Percentiles rank a stretch among this genome's conserved stretches.
Evolutionary conservation across 2,888 invertebrate genomes (phyloP).

Genomic region (Schizaphis graminum): DNA sequence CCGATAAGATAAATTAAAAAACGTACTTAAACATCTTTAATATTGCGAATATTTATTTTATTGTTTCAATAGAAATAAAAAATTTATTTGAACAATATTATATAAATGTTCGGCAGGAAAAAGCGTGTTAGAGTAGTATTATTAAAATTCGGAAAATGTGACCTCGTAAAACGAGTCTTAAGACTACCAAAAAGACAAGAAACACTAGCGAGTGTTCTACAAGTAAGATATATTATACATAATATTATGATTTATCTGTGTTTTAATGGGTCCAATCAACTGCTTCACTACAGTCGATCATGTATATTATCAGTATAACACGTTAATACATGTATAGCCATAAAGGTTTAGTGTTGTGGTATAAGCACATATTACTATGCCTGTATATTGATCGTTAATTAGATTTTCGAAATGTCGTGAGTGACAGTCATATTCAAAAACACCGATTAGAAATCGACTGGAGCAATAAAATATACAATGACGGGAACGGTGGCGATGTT

Average conservation of each 20-base stretch:
- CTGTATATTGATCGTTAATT: background rate
- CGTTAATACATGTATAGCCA: too few relatives aligned
- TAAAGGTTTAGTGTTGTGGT: too few relatives aligned
- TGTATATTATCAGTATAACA: too few relatives aligned
- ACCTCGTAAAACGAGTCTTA: background rate
- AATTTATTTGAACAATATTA: background rate
- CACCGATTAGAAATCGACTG: background rate
- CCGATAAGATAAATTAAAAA: background rate
- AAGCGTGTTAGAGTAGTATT: background rate
- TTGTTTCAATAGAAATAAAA: background rate
- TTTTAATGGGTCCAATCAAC: too few relatives aligned
- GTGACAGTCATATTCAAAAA: background rate
- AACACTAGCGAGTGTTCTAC: background rate
- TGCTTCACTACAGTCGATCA: too few relatives aligned
- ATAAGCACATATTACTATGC: background rate
- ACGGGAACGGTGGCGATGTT: background rate
- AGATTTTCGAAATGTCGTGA: background rate
- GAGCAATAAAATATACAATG: background rate
- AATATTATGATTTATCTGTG: too few relatives aligned
- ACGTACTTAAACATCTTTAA: background rate
- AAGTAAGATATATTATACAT: background rate
- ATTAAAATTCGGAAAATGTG: background rate
- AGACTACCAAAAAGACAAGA: background rate
- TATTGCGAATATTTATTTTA: conserved; percentile 5
- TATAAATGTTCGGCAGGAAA: background rate